Evolutionary conservation across 2,797 vertebrate species (phyloP).

Genomic region (Acanthornis magna): DNA sequence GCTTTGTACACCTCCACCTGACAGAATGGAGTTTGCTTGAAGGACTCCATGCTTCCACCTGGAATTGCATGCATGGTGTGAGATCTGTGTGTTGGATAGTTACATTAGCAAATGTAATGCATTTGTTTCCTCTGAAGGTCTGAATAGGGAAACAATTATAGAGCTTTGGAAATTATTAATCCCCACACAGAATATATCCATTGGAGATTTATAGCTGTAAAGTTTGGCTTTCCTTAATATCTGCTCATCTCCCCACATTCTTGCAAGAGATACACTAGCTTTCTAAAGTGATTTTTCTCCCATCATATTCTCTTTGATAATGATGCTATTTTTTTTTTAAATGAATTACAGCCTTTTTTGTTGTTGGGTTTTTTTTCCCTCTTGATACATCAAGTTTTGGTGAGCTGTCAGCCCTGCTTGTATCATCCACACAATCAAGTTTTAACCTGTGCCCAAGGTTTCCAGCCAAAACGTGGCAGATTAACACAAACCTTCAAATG

Average conservation of each 20-base stretch:
- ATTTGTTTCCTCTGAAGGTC: background rate
- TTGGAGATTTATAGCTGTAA: background rate
- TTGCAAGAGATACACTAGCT: background rate
- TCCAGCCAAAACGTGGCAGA: too few species aligned
- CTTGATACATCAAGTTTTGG: background rate
- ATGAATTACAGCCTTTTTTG: background rate
- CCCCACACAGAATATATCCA: background rate
- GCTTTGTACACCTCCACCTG: background rate
- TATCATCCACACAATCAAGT: background rate
- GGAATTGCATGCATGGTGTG: background rate
- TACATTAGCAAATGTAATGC: background rate
- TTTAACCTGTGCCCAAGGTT: background rate
- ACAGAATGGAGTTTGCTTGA: background rate
- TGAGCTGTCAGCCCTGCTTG: background rate
- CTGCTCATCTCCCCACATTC: background rate
- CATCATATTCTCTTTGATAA: background rate
- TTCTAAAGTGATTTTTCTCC: background rate
- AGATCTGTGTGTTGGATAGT: background rate
- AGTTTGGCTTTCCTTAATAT: background rate
- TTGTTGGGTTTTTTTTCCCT: background rate
- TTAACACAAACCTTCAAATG: background rate
- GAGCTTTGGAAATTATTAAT: background rate
- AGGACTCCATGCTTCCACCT: background rate
- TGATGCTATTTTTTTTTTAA: too few species aligned
- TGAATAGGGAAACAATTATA: background rate